These are phyloP conservation scores for Agapostemon virescens DNA, from an alignment of 2,888 invertebrate genomes.

Conservation along the genomic window DNA sequence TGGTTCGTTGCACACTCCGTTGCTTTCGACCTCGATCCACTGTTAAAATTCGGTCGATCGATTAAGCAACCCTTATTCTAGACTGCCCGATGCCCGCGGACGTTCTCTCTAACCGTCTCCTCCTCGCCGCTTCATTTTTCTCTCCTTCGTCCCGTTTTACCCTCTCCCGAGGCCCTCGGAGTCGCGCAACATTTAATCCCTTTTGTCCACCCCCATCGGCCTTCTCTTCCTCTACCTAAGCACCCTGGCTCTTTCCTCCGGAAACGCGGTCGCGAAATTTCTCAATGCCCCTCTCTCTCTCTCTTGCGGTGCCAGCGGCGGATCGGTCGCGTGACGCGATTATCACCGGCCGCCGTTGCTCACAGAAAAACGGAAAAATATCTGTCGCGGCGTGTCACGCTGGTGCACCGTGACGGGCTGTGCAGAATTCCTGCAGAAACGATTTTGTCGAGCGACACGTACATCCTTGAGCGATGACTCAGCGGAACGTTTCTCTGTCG, in stretches of 20 bases:
- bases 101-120: slow-evolving; percentile 39
- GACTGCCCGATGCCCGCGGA: slow-evolving; percentile 54
- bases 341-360: slow-evolving; percentile 24
- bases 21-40: slow-evolving; percentile 69
- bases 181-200: slow-evolving; percentile 20
- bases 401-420: slow-evolving; percentile 10
- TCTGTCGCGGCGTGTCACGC: slow-evolving; percentile 26
- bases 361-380: slow-evolving; percentile 42
- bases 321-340: slow-evolving; percentile 25
- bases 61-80: slow-evolving; percentile 68
- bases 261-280: slow-evolving; percentile 44
- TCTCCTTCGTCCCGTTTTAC: background rate
- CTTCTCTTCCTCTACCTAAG: background rate
- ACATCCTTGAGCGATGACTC: slow-evolving; percentile 70
- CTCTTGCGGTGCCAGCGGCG: slow-evolving; percentile 32
- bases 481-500: slow-evolving; percentile 68
- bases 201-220: background rate
- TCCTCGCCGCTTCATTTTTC: background rate
- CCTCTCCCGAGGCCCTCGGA: slow-evolving; percentile 25
- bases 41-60: slow-evolving; percentile 72
- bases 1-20: slow-evolving; percentile 46
- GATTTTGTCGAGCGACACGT: slow-evolving; percentile 67
- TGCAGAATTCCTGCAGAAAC: slow-evolving; percentile 64
- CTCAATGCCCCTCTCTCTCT: slow-evolving; percentile 19
- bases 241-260: slow-evolving; percentile 23